Evolutionary conservation across 2,113 vertebrate species (phyloP), one percentile per base, ranked within the genome.

Genomic region (Zosterops lateralis): DNA sequence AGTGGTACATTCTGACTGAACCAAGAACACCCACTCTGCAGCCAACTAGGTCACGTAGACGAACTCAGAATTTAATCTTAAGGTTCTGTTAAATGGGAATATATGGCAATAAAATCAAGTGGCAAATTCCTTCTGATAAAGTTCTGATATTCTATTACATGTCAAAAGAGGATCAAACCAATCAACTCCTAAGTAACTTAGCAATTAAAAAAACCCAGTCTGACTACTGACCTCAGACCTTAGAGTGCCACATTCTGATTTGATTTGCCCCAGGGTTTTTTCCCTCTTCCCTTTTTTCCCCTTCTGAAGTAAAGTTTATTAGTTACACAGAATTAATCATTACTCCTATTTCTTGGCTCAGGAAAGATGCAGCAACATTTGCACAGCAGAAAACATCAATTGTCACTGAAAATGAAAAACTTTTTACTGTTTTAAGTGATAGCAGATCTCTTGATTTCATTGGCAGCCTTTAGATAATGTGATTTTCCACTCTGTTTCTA

Each of bases 381-480:
- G 76, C 58, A 84, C 70, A 92, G 65, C 51, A 94, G 79, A 97
- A 95, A 96, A 96, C 62, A 88, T 79, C 32, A 93, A 40, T 34
- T 93, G 62, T 89, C 89, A 95, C 54, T 96, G 85, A 97, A 94
- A 97, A 95, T 64, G 19, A 93, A 97, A 97, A 87, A 18, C 17
- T 45, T 91, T 90, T 87, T 80, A 53, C 58, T 96, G 62, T 90
- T 86, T 74, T 75, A 96, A 96, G n/a, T 92, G 81, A 95, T 92
- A 92, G 73, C 28, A 56, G 71, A 93, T 89, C 89, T 97, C 84
- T 56, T 95, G 79, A 95, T 88, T 96, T 95, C 77, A 90, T 79
- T 17, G 10, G 45, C 75, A 93, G 87, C 72, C 81, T 96, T 92
- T 84, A 87, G 51, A 91, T 88, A 95, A 95, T 53, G 76, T 74